Evolutionary conservation across 2,888 invertebrate species (phyloP).

Genomic region (Sisyra terminalis): DNA sequence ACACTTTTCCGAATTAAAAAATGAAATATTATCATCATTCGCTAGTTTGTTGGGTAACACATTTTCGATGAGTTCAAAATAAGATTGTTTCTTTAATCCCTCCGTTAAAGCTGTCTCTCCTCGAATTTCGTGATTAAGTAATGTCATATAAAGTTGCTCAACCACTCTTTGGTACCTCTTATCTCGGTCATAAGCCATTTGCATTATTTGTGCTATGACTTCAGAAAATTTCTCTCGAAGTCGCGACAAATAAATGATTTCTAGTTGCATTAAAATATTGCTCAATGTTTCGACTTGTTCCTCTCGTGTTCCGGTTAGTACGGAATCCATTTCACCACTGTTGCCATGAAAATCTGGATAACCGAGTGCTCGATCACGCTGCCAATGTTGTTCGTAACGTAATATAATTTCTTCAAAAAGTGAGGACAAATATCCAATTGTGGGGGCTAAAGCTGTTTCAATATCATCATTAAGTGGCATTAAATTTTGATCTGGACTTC

Average conservation of each 20-base stretch:
- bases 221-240: constrained; percentile 5
- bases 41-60: not conserved
- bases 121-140: constrained; percentile 19
- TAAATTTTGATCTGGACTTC: not conserved
- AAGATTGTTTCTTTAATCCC: not conserved
- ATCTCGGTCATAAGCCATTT: not conserved
- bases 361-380: constrained; percentile 19
- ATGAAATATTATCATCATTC: not conserved
- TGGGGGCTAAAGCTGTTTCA: constrained; percentile 1
- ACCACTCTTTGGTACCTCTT: not conserved
- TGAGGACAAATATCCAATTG: constrained; percentile 14
- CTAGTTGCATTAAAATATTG: constrained; percentile 17
- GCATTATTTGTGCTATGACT: constrained; percentile 3
- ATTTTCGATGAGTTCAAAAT: not conserved
- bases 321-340: constrained; percentile 11
- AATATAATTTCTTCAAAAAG: constrained; percentile 20
- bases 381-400: constrained; percentile 22
- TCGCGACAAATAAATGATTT: constrained; percentile 15
- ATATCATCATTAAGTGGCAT: not conserved
- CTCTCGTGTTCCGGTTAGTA: constrained; percentile 14
- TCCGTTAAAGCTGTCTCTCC: constrained; percentile 4
- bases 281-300: constrained; percentile 17
- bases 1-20: not conserved
- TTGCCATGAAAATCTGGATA: constrained; percentile 17
- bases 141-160: constrained; percentile 1